A percentile compares a stretch with the other conserved stretches of the same genome.
phyloP scores from a whole-genome alignment of 1,140 invertebrate species.

The Helicoverpa armigera region DNA sequence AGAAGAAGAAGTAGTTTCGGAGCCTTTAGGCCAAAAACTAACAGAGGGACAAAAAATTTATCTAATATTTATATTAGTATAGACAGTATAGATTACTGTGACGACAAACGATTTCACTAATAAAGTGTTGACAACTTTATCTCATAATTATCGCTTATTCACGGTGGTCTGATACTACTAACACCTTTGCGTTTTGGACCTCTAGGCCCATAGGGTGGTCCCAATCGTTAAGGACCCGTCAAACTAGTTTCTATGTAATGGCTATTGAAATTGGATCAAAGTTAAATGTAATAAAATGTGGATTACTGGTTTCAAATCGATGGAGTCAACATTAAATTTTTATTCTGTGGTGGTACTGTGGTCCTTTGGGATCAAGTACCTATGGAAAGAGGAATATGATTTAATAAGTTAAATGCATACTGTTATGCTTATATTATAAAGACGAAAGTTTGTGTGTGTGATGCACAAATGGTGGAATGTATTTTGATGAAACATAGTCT shows the following conservation, averaged over 20 bases:
- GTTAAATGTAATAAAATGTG: slow-evolving; percentile 5
- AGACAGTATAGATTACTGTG: too few relatives aligned
- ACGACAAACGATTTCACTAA: not conserved
- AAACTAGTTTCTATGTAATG: not conserved
- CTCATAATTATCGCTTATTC: slow-evolving; percentile 1
- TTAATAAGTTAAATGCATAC: too few relatives aligned
- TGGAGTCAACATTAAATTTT: not conserved
- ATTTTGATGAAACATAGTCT: too few relatives aligned
- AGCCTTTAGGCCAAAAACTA: too few relatives aligned
- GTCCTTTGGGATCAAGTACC: too few relatives aligned
- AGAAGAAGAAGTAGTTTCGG: too few relatives aligned
- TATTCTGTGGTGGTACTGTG: not conserved
- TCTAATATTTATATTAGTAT: too few relatives aligned
- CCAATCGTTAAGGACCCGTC: not conserved
- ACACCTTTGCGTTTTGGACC: not conserved
- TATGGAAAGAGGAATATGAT: too few relatives aligned
- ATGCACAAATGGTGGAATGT: too few relatives aligned
- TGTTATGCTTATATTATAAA: too few relatives aligned
- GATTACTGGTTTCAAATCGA: not conserved
- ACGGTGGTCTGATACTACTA: not conserved
- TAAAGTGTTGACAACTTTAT: slow-evolving; percentile 17
- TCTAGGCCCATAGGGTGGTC: not conserved
- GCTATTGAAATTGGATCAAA: slow-evolving; percentile 14
- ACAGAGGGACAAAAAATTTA: too few relatives aligned
- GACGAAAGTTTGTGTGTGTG: too few relatives aligned